Base-by-base conservation (phyloP, 2,888 invertebrate genomes). In the Hylaea fasciaria region DNA sequence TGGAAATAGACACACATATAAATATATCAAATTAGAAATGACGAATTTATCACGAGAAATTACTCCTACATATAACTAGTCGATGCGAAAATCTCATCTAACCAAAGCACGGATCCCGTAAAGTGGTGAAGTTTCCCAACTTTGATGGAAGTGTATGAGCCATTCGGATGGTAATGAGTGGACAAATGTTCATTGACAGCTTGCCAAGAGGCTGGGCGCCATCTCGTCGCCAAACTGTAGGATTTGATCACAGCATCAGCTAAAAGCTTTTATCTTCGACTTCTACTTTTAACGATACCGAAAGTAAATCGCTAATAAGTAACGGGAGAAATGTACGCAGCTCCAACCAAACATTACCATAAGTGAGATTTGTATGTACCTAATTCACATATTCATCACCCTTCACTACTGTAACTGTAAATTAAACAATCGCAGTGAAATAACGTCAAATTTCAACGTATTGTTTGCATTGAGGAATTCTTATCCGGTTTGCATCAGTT, bases 401-500 rank as follows among this genome's bases (percentile, higher is more conserved):
- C 22, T 22, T 22, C 22, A 22, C 5, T 22, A 22, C 22, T 22
- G n/a, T n/a, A 22, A 22, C 22, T 22, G 5, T 22, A 22, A 22
- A 2, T 22, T 22, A 22, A 2, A 22, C 5, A 22, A 3, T 22
- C 22, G 22, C 37, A 37, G 17, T 51, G 12, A 43, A 35, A 28
- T 48, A 11, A 49, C 51, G 53, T 68, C 50, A 69, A 71, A 70
- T 66, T 60, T 43, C 69, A 69, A 66, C 64, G 59, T 68, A 69
- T 70, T 69, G 47, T 66, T 68, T 62, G 63, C 54, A 53, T 60
- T 57, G 44, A 62, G 64, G 64, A 72, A 72, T 73, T 65, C 68
- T 62, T 71, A 68, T 77, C 70, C 72, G 75, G 70, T 77, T 71
- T 40, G 60, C 68, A 74, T 76, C 72, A 73, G 64, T 76, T 73